These are phyloP conservation scores for Tachysurus fulvidraco DNA, from an alignment of 2,113 vertebrate species.

Conservation along the genomic window DNA sequence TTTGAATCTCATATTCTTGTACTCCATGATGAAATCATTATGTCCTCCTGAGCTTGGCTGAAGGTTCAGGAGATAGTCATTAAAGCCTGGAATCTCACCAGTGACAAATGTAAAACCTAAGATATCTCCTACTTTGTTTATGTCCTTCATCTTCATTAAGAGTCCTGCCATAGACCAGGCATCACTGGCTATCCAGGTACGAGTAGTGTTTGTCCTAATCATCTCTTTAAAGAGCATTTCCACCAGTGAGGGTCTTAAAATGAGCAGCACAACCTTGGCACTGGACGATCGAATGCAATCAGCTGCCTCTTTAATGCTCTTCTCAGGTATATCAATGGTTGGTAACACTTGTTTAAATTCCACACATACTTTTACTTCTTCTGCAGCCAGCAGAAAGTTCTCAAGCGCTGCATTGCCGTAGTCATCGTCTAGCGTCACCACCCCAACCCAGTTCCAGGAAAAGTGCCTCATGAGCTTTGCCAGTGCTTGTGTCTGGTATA, in stretches of 20 bases:
- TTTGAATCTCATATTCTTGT: slow-evolving; percentile 64
- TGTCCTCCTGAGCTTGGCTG: slow-evolving; percentile 48
- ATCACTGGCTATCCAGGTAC: slow-evolving; percentile 70
- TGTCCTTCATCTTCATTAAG: slow-evolving; percentile 58
- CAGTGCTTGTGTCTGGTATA: slow-evolving; percentile 66
- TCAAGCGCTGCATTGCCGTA: slow-evolving; percentile 66
- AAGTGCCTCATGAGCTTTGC: slow-evolving; percentile 60
- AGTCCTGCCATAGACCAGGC: slow-evolving; percentile 60
- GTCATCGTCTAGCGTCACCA: slow-evolving; percentile 68
- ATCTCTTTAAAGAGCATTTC: slow-evolving; percentile 42
- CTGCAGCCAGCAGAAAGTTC: slow-evolving; percentile 57
- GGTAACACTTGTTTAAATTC: slow-evolving; percentile 61
- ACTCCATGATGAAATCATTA: slow-evolving; percentile 68
- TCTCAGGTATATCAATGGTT: background rate
- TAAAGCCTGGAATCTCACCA: slow-evolving; percentile 57
- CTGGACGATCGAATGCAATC: slow-evolving; percentile 51
- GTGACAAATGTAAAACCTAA: slow-evolving; percentile 64
- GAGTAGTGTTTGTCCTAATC: slow-evolving; percentile 56
- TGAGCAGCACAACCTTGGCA: slow-evolving; percentile 65
- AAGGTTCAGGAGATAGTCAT: slow-evolving; percentile 63
- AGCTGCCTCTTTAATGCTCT: slow-evolving; percentile 42
- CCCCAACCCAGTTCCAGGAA: slow-evolving; percentile 69
- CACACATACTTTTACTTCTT: slow-evolving; percentile 56
- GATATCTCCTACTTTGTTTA: slow-evolving; percentile 67
- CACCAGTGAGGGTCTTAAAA: slow-evolving; percentile 61